Base-by-base conservation (phyloP, 2,797 vertebrate genomes). In the Rhinogobio ventralis region DNA sequence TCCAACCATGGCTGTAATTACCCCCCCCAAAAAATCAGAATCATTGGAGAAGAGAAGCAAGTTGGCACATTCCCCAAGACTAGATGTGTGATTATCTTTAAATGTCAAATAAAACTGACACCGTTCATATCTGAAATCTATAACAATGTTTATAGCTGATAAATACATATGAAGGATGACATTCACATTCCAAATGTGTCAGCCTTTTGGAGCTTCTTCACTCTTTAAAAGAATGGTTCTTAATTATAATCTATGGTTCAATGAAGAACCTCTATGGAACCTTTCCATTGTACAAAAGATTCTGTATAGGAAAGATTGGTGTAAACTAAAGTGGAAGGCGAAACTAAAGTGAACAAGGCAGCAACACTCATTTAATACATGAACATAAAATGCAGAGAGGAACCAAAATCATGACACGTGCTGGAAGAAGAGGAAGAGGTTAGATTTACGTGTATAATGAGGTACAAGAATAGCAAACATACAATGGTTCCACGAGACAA, bases 1-100 rank as follows among this genome's bases (percentile, higher is more conserved):
- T 89, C 86, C 83, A 72, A 91, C 92, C 90, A 88, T 89, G 91
- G 90, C 88, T 91, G 90, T 92, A 93, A 93, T 94, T 93, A 93
- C 7, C 39, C 39, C 39, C 39, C 7, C 39, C 39, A 67, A 77
- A 90, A 92, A 90, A 91, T 93, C 90, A 86, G 86, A 90, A 91
- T 91, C 90, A 91, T 17, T 79, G 88, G 91, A 92, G 92, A 89
- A 91, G 89, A 92, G 91, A 89, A 91, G 90, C 89, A 89, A 77
- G 79, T 79, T 30, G 17, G 81, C 72, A 85, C 89, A 81, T 89
- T 86, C 88, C 82, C 77, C 67, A 67, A 55, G 68, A 64, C 66
- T 72, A n/a, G 15, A 28, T 57, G 77, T 82, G 51, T 57, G 81
- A 53, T 84, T 75, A 88, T 78, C 25, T 69, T 10, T 66, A 83